Percentiles rank a stretch among this genome's conserved stretches.
Evolutionary conservation across 1,140 invertebrate species (phyloP).

Genomic region (Lutraria rhynchaena): DNA sequence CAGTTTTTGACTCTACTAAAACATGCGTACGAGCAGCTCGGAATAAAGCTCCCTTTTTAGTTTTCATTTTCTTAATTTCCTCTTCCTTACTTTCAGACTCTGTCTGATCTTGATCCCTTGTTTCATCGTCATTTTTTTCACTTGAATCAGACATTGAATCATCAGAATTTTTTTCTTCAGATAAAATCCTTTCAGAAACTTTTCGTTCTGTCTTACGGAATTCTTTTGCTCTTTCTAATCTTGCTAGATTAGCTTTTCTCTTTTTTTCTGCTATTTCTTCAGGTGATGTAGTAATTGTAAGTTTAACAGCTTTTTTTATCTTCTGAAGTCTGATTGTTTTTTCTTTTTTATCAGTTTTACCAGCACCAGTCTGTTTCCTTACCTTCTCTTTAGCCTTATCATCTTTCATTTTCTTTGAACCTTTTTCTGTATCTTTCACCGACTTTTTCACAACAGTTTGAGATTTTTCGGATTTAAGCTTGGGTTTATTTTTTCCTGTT

Average conservation of each 20-base stretch:
- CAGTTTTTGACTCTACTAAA: slow-evolving; percentile 37
- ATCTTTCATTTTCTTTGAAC: not conserved
- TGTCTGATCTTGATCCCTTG: not conserved
- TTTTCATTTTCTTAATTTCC: slow-evolving; percentile 29
- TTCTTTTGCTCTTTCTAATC: slow-evolving; percentile 57
- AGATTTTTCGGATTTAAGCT: slow-evolving; percentile 3
- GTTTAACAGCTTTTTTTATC: slow-evolving; percentile 47
- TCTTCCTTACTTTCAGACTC: slow-evolving; percentile 9
- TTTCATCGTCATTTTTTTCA: slow-evolving; percentile 39
- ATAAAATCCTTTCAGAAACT: slow-evolving; percentile 53
- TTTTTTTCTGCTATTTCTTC: slow-evolving; percentile 57
- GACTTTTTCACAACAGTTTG: not conserved
- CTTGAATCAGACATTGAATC: slow-evolving; percentile 54
- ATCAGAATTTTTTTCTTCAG: slow-evolving; percentile 49
- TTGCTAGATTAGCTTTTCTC: slow-evolving; percentile 45
- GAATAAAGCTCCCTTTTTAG: slow-evolving; percentile 48
- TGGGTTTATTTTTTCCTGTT: not conserved
- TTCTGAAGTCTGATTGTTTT: slow-evolving; percentile 36
- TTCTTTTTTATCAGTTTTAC: slow-evolving; percentile 38
- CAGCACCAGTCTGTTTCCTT: not conserved
- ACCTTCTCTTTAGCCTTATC: slow-evolving; percentile 4
- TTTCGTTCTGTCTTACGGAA: slow-evolving; percentile 41
- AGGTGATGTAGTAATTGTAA: slow-evolving; percentile 27
- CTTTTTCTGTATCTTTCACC: not conserved
- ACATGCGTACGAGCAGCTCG: slow-evolving; percentile 54